Conservation (phyloP, 2,888 invertebrate genomes). For the Ectropis crepuscularia region DNA sequence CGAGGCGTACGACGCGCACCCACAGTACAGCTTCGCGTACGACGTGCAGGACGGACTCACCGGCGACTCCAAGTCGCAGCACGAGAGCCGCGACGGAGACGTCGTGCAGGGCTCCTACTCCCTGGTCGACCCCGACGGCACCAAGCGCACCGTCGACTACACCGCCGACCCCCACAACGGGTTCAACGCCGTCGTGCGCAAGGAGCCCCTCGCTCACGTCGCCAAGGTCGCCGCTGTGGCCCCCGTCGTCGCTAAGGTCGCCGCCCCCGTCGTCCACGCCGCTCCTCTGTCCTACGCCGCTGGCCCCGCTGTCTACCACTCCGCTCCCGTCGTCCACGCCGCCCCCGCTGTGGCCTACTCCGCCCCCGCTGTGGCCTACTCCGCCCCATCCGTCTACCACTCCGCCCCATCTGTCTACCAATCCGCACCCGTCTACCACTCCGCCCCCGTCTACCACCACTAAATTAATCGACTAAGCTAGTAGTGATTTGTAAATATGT, state of each 20-base stretch:
- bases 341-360: constrained; percentile 53
- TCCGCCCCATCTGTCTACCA: constrained; percentile 36
- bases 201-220: constrained; percentile 64
- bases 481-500: constrained; percentile 26
- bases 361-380: neutral
- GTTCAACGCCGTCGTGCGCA: constrained; percentile 80
- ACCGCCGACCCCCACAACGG: constrained; percentile 77
- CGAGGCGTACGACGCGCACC: constrained; percentile 60
- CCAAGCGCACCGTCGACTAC: constrained; percentile 78
- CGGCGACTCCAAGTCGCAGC: constrained; percentile 79
- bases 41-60: constrained; percentile 69
- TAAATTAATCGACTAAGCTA: constrained; percentile 46
- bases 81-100: constrained; percentile 76
- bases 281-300: constrained; percentile 67
- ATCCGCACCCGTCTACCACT: constrained; percentile 56
- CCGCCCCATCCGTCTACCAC: constrained; percentile 38
- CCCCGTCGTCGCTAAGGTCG: constrained; percentile 56
- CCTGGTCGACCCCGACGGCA: constrained; percentile 77
- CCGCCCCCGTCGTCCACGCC: constrained; percentile 60
- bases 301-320: constrained; percentile 69
- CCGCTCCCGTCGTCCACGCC: constrained; percentile 63
- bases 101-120: constrained; percentile 80
- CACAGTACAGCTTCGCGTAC: constrained; percentile 73
- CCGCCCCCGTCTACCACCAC: constrained; percentile 71
- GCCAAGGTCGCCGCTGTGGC: constrained; percentile 53